These are phyloP conservation scores for Oryzias woworae DNA, from an alignment of 2,113 vertebrate genomes.

Conservation along the genomic window DNA sequence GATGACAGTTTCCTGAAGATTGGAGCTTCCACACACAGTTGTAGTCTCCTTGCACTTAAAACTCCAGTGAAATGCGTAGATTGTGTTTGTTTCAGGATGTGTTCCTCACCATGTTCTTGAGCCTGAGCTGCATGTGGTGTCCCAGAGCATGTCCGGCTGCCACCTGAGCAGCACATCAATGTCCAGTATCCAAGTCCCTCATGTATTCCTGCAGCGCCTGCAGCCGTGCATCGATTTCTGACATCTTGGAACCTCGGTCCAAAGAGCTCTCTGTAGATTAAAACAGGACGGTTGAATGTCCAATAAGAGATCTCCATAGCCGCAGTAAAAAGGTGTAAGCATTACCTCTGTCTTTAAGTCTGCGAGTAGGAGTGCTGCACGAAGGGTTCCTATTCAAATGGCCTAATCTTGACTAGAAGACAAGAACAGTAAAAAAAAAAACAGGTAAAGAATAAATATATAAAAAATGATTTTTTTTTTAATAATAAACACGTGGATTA, in stretches of 20 bases:
- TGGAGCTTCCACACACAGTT: constrained; percentile 4
- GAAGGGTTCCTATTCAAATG: constrained; percentile 67
- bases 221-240: constrained; percentile 89
- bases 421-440: neutral
- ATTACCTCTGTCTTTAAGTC: constrained; percentile 63
- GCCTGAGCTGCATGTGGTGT: constrained; percentile 4
- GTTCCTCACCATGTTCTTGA: neutral
- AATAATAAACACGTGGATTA: no score
- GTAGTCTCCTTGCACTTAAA: neutral
- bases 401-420: constrained; percentile 65
- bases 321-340: neutral
- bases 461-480: no score
- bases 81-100: constrained; percentile 8
- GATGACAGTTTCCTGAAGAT: constrained; percentile 21
- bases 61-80: neutral
- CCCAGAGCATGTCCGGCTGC: neutral
- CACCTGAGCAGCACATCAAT: constrained; percentile 56
- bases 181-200: constrained; percentile 83
- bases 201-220: constrained; percentile 93
- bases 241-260: constrained; percentile 82
- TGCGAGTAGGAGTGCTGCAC: constrained; percentile 76
- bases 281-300: neutral
- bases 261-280: constrained; percentile 77
- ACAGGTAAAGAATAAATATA: no score
- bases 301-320: no score